These are phyloP conservation scores for Aphis gossypii DNA, from an alignment of 1,140 invertebrate genomes.

Conservation along the genomic window DNA sequence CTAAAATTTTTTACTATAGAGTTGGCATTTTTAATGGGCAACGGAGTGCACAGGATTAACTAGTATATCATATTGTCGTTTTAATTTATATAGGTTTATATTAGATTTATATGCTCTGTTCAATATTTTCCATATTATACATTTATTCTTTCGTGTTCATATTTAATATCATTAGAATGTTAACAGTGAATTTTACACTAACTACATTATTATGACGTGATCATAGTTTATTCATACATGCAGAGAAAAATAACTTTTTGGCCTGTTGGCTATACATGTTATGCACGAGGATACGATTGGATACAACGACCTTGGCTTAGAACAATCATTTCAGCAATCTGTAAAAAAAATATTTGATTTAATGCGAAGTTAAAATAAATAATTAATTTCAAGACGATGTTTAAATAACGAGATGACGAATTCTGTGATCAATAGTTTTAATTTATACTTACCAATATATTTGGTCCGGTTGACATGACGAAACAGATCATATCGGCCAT, in stretches of 20 bases:
- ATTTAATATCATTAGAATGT: no score
- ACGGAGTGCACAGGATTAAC: no score
- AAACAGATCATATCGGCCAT: constrained; percentile 47
- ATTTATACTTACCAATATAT: constrained; percentile 18
- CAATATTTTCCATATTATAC: no score
- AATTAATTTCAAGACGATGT: neutral
- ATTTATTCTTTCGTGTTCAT: no score
- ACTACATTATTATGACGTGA: neutral
- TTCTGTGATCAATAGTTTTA: neutral
- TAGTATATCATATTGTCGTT: no score
- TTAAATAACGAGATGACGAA: neutral
- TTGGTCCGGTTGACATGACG: constrained; percentile 36
- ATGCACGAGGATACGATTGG: neutral
- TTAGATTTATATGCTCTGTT: no score
- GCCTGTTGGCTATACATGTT: neutral
- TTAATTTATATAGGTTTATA: no score
- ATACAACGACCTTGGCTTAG: constrained; percentile 37
- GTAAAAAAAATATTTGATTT: neutral
- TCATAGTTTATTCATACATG: neutral
- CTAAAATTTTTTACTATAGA: no score
- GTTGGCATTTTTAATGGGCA: no score
- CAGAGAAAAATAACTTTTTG: neutral
- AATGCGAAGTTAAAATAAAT: neutral
- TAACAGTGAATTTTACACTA: no score
- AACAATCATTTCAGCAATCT: constrained; percentile 50